phyloP scores from a whole-genome alignment of 2,113 vertebrate genomes.

The Corydoras maculifer region DNA sequence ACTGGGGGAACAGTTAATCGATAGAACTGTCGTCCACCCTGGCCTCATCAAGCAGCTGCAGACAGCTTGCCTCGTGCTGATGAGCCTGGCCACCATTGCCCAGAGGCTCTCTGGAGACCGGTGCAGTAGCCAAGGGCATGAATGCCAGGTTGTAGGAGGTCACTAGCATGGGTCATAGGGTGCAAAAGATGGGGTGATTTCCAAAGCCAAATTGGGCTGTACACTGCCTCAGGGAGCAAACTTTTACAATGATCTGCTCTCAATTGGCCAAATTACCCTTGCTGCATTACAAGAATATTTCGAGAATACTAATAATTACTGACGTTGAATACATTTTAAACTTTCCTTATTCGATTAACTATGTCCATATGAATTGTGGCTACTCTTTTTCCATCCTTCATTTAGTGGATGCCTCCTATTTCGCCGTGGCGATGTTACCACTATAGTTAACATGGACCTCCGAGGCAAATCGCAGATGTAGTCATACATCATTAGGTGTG shows the following conservation, averaged over 20 bases:
- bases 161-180: slow-evolving; percentile 39
- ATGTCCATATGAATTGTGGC: slow-evolving; percentile 2
- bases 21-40: slow-evolving; percentile 61
- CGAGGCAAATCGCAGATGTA: slow-evolving; percentile 54
- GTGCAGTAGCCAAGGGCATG: slow-evolving; percentile 34
- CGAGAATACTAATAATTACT: slow-evolving; percentile 8
- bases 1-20: slow-evolving; percentile 69
- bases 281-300: slow-evolving; percentile 1
- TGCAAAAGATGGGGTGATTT: slow-evolving; percentile 26
- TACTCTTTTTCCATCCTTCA: slow-evolving; percentile 30
- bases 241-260: slow-evolving; percentile 7
- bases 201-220: slow-evolving; percentile 50
- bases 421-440: slow-evolving; percentile 57
- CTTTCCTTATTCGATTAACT: slow-evolving; percentile 17
- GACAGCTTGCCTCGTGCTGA: slow-evolving; percentile 58
- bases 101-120: slow-evolving; percentile 44
- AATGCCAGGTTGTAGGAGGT: slow-evolving; percentile 52
- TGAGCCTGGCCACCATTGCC: slow-evolving; percentile 53
- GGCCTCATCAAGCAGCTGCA: slow-evolving; percentile 61
- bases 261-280: slow-evolving; percentile 4
- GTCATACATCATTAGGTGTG: slow-evolving; percentile 55
- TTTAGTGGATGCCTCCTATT: slow-evolving; percentile 53
- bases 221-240: slow-evolving; percentile 41
- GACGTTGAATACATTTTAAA: background rate
- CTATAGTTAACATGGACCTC: slow-evolving; percentile 59